These are phyloP conservation scores for Pectinophora gossypiella DNA, from an alignment of 1,140 invertebrate species.

Conservation along the genomic window DNA sequence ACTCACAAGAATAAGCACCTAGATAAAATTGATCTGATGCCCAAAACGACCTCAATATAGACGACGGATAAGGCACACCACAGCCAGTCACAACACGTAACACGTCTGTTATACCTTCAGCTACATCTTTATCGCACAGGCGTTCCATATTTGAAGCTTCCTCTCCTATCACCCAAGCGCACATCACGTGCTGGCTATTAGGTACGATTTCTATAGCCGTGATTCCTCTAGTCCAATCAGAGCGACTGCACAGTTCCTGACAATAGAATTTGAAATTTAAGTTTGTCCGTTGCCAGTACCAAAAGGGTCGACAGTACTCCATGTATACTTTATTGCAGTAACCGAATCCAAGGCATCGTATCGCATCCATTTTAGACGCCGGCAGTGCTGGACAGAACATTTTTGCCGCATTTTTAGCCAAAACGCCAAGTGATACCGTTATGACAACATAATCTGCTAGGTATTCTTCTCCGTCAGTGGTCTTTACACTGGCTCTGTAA, in stretches of 20 bases:
- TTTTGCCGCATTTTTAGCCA: conserved; percentile 79
- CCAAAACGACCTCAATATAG: conserved; percentile 81
- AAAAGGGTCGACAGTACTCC: conserved; percentile 85
- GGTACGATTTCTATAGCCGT: conserved; percentile 76
- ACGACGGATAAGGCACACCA: conserved; percentile 77
- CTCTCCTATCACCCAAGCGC: conserved; percentile 75
- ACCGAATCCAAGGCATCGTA: conserved; percentile 81
- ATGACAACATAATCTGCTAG: conserved; percentile 86
- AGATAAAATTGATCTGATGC: conserved; percentile 77
- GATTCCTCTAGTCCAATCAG: conserved; percentile 82
- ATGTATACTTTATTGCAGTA: conserved; percentile 86
- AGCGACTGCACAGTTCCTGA: conserved; percentile 72
- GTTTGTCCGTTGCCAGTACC: conserved; percentile 79
- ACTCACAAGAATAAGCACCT: conserved; percentile 81
- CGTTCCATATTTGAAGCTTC: conserved; percentile 84
- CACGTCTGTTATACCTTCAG: conserved; percentile 78
- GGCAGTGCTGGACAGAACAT: conserved; percentile 85
- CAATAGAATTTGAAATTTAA: conserved; percentile 77
- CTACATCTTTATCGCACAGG: conserved; percentile 78
- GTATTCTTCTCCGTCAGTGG: conserved; percentile 81
- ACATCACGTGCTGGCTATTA: conserved; percentile 79
- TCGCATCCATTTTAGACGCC: conserved; percentile 81
- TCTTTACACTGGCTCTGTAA: conserved; percentile 76
- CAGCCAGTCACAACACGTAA: conserved; percentile 78
- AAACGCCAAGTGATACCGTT: conserved; percentile 85